These are phyloP conservation scores for Brachystomella parvula DNA, from an alignment of 1,140 invertebrate genomes.

Conservation along the genomic window DNA sequence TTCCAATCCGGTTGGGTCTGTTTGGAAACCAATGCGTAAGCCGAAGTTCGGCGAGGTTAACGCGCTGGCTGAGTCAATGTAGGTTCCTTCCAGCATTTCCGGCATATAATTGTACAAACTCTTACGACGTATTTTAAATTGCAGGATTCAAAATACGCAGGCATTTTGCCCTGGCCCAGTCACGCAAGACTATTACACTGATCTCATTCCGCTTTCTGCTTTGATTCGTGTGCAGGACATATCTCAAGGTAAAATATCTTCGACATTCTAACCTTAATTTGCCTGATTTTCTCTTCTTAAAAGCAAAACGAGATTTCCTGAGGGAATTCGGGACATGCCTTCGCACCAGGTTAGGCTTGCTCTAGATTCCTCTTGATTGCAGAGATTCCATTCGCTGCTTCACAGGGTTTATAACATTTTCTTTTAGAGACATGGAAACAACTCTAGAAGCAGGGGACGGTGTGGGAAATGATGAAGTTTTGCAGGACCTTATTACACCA, in stretches of 20 bases:
- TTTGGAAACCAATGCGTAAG: slow-evolving; percentile 17
- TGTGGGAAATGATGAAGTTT: not conserved
- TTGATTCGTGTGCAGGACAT: not conserved
- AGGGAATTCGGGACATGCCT: not conserved
- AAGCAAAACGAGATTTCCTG: not conserved
- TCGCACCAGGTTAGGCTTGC: not conserved
- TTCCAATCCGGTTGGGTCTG: not conserved
- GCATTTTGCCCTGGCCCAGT: not conserved
- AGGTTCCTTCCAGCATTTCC: not conserved
- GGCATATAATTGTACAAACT: not conserved
- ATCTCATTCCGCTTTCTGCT: not conserved
- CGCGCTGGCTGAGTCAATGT: not conserved
- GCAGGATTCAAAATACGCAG: not conserved
- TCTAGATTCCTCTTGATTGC: not conserved
- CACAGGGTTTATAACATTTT: no score
- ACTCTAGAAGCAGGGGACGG: not conserved
- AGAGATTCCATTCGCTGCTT: not conserved
- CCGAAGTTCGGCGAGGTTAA: slow-evolving; percentile 11
- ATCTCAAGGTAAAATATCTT: not conserved
- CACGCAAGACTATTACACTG: not conserved
- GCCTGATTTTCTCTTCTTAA: not conserved
- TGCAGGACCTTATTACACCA: not conserved
- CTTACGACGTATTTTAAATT: not conserved
- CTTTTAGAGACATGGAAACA: not conserved
- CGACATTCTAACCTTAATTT: not conserved